Percentiles rank a stretch among this genome's conserved stretches.
phyloP scores from a whole-genome alignment of 2,797 vertebrate genomes.

The Acrossocheilus wenchowensis region DNA sequence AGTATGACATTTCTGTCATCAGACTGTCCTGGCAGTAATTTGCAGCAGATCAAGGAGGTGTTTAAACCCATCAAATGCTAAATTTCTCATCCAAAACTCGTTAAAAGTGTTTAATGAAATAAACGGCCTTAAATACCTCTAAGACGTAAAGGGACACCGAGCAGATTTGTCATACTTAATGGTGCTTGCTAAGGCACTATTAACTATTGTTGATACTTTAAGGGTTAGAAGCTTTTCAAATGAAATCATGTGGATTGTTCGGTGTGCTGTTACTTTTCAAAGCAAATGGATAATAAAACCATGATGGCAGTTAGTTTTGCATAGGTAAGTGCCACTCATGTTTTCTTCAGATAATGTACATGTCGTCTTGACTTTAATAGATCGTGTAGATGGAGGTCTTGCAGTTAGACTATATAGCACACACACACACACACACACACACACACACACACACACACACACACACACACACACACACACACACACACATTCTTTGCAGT shows the following conservation, averaged over 20 bases:
- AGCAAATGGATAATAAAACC: not conserved
- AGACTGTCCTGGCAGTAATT: constrained; percentile 19
- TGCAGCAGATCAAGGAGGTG: constrained; percentile 25
- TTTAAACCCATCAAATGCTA: constrained; percentile 31
- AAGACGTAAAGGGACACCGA: not conserved
- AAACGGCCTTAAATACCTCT: not conserved
- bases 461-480: not conserved
- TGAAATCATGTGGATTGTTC: not conserved
- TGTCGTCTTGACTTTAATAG: not conserved
- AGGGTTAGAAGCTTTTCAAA: not conserved
- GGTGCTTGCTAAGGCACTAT: not conserved
- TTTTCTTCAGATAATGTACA: not conserved
- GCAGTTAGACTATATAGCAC: not conserved
- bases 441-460: not conserved
- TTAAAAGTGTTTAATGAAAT: constrained; percentile 23
- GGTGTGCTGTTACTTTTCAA: not conserved
- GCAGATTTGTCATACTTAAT: constrained; percentile 17
- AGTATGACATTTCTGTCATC: constrained; percentile 48
- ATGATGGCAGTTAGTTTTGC: not conserved
- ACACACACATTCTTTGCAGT: not conserved
- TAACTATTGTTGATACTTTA: not conserved
- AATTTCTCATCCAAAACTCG: constrained; percentile 26
- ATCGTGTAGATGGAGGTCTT: not conserved
- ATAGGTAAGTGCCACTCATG: not conserved
- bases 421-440: not conserved